phyloP scores from a whole-genome alignment of 2,888 invertebrate species.

The Megamerina dolium region DNA sequence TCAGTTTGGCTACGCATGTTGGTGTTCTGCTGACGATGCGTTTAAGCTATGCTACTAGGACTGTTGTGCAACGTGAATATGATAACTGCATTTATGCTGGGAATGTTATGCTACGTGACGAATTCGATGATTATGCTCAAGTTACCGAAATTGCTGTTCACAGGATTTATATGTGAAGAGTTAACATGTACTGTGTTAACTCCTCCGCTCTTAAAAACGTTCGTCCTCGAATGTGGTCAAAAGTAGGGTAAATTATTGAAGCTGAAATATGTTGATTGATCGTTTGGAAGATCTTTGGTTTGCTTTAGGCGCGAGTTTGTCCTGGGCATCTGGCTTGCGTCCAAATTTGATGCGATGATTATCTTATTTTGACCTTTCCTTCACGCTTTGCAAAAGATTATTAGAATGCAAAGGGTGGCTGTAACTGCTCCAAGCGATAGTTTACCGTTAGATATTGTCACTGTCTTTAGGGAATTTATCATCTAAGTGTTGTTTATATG shows the following conservation, averaged over 20 bases:
- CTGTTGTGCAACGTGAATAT: background rate
- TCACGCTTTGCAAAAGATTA: conserved; percentile 3
- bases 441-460: conserved; percentile 2
- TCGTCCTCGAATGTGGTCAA: background rate
- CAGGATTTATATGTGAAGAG: background rate
- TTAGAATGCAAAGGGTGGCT: background rate
- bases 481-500: too few species aligned
- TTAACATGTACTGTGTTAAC: conserved; percentile 2
- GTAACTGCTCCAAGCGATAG: conserved; percentile 5
- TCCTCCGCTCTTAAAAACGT: conserved; percentile 2
- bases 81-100: too few species aligned
- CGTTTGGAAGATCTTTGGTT: background rate
- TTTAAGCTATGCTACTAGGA: too few species aligned
- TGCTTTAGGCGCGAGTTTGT: too few species aligned
- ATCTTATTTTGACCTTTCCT: conserved; percentile 4
- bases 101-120: too few species aligned
- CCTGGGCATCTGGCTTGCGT: too few species aligned
- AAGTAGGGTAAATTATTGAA: conserved; percentile 2
- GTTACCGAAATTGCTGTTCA: too few species aligned
- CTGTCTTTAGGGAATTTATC: background rate
- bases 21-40: too few species aligned
- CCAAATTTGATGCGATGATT: background rate
- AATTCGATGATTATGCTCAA: too few species aligned
- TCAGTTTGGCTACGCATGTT: too few species aligned
- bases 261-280: conserved; percentile 1